These are phyloP conservation scores for Frieseomelitta varia DNA, from an alignment of 1,140 invertebrate genomes.

Conservation along the genomic window DNA sequence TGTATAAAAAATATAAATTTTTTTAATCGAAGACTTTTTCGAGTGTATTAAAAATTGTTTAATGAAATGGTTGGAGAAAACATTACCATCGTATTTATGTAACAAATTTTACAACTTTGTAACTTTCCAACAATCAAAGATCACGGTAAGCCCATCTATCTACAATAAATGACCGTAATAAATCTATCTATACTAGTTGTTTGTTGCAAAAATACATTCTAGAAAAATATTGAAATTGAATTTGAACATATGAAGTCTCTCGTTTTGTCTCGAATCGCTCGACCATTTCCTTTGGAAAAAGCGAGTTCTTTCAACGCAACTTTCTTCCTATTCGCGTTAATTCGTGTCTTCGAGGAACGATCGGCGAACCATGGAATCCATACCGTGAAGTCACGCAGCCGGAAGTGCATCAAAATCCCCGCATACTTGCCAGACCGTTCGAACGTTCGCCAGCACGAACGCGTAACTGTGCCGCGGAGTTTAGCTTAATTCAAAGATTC, in stretches of 20 bases:
- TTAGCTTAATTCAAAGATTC: slow-evolving; percentile 19
- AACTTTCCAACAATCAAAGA: too few relatives aligned
- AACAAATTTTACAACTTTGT: too few relatives aligned
- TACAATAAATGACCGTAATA: too few relatives aligned
- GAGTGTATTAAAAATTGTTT: too few relatives aligned
- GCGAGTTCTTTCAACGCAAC: not conserved
- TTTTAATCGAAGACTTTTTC: too few relatives aligned
- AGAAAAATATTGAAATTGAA: not conserved
- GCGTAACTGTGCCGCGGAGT: not conserved
- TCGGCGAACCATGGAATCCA: slow-evolving; percentile 1
- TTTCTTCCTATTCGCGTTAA: slow-evolving; percentile 14
- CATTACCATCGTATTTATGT: too few relatives aligned
- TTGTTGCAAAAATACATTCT: not conserved
- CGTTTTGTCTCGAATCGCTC: not conserved
- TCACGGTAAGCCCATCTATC: too few relatives aligned
- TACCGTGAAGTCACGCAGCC: slow-evolving; percentile 47
- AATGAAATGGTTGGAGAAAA: too few relatives aligned
- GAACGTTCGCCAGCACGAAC: slow-evolving; percentile 23
- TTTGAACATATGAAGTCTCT: too few relatives aligned
- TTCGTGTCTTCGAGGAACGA: slow-evolving; percentile 20
- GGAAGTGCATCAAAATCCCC: slow-evolving; percentile 40
- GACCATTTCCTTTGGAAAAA: not conserved
- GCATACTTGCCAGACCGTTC: slow-evolving; percentile 35
- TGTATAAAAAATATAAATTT: too few relatives aligned
- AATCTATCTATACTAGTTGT: not conserved